A percentile compares a stretch with the other conserved stretches of the same genome.
Evolutionary conservation across 2,888 invertebrate species (phyloP).

Genomic region (Scelioninae gen. 1): DNA sequence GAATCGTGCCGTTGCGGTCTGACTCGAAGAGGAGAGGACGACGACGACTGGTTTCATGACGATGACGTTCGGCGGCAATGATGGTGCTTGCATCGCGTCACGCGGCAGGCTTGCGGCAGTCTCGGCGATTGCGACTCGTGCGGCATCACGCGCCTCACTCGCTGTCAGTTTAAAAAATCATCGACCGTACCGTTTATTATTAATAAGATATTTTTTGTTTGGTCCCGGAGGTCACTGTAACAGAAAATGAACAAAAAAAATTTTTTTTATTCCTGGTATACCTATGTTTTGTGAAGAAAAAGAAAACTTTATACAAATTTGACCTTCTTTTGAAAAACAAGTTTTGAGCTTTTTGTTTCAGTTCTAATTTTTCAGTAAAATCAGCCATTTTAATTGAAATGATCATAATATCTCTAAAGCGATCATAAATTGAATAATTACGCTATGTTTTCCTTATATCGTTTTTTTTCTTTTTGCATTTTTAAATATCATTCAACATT

Average conservation of each 20-base stretch:
- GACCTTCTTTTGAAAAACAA: background rate
- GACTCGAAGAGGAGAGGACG: conserved; percentile 77
- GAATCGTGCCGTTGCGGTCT: conserved; percentile 71
- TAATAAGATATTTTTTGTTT: conserved; percentile 84
- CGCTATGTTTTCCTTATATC: background rate
- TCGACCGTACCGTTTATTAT: conserved; percentile 82
- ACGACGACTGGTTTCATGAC: conserved; percentile 76
- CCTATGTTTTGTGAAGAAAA: no score
- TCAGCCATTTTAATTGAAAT: no score
- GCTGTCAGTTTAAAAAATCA: conserved; percentile 82
- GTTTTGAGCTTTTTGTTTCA: no score
- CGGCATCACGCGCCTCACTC: conserved; percentile 79
- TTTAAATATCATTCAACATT: background rate
- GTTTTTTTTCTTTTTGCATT: background rate
- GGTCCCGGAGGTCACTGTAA: conserved; percentile 83
- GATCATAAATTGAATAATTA: conserved; percentile 14
- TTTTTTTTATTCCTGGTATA: background rate
- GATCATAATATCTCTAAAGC: background rate
- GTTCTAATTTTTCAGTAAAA: no score
- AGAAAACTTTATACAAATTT: background rate
- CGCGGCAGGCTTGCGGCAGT: conserved; percentile 79
- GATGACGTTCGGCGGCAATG: conserved; percentile 70
- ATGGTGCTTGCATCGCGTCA: conserved; percentile 73
- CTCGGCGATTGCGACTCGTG: conserved; percentile 76
- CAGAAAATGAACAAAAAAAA: conserved; percentile 74